Base-by-base conservation (phyloP, 2,797 vertebrate genomes). In the Cossypha caffra region DNA sequence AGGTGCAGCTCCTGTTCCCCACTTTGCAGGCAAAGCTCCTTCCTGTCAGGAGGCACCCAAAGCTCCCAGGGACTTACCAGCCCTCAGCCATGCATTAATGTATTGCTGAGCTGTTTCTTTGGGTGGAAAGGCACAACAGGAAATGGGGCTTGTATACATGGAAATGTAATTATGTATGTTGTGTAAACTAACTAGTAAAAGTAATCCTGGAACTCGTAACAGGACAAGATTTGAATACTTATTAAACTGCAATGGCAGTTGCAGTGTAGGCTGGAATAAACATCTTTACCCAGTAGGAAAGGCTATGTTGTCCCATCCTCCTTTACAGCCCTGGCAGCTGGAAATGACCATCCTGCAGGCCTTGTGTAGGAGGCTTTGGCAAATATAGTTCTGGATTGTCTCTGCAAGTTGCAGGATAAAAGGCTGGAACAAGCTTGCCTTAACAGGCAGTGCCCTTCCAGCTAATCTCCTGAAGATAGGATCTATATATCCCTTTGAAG, bases 91-190 rank as follows among this genome's bases (percentile, higher is more conserved):
- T 57, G 40, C 64, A 19, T 66, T 84, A 54, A 37, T 73, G 37
- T 42, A 28, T 28, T 5, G 14, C 61, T 35, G 75, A 93, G 90
- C 72, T 81, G 62, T 64, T 95, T 62, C 20, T 86, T 31, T 72
- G 79, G 79, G 33, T 81, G 88, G 47, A 92, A 78, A 91, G 79
- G 76, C 73, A 67, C 0, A 1, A 26, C 85, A 93, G 96, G 95
- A 95, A 93, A 25, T 33, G 38, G 79, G 68, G 73, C 24, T 93
- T 91, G 85, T 90, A 40, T 88, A 90, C 51, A 55, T 75, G 94
- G 95, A 88, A 93, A 88, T 73, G 84, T 91, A 92, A 92, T 95
- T 91, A 88, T 31, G 57, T 85, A 45, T 85, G 82, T 97, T 96
- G 72, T 94, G 89, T 94, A 96, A 96, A 95, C 87, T 63, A 73